A percentile compares a stretch with the other conserved stretches of the same genome.
phyloP scores from a whole-genome alignment of 2,797 vertebrate species.

The Takifugu ocellatus region DNA sequence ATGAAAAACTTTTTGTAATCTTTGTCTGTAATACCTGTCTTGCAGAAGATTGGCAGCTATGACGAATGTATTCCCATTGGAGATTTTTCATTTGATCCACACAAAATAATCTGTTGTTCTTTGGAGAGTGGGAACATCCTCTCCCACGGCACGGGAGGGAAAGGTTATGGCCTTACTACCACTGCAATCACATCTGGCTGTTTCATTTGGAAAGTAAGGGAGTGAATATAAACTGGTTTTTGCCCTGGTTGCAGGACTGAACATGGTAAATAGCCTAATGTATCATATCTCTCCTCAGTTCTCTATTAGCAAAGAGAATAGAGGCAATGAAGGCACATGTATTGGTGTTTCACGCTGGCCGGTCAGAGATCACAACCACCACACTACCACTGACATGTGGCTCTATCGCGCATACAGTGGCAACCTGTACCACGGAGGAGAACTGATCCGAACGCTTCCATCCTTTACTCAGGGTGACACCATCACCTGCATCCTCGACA shows the following conservation, averaged over 20 bases:
- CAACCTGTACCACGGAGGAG: constrained; percentile 81
- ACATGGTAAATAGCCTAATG: background rate
- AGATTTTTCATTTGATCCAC: constrained; percentile 82
- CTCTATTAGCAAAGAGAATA: constrained; percentile 80
- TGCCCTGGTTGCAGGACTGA: background rate
- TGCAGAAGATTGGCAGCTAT: constrained; percentile 67
- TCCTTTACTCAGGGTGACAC: constrained; percentile 83
- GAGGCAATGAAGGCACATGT: constrained; percentile 81
- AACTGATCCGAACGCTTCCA: constrained; percentile 76
- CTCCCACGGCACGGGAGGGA: constrained; percentile 80
- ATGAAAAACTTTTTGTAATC: background rate
- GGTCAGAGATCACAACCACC: constrained; percentile 80
- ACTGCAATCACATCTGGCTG: constrained; percentile 82
- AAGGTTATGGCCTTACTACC: constrained; percentile 81
- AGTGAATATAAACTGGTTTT: background rate
- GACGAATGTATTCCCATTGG: constrained; percentile 82
- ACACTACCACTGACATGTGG: constrained; percentile 85
- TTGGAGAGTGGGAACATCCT: constrained; percentile 80
- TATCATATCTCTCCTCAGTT: constrained; percentile 60
- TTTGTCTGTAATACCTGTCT: constrained; percentile 5
- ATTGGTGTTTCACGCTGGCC: constrained; percentile 82
- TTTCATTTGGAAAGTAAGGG: constrained; percentile 80
- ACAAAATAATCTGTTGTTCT: constrained; percentile 79
- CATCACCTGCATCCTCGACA: constrained; percentile 83
- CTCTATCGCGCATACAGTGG: constrained; percentile 83